Base-by-base conservation (phyloP, 2,888 invertebrate genomes). In the Apotomis betuletana region DNA sequence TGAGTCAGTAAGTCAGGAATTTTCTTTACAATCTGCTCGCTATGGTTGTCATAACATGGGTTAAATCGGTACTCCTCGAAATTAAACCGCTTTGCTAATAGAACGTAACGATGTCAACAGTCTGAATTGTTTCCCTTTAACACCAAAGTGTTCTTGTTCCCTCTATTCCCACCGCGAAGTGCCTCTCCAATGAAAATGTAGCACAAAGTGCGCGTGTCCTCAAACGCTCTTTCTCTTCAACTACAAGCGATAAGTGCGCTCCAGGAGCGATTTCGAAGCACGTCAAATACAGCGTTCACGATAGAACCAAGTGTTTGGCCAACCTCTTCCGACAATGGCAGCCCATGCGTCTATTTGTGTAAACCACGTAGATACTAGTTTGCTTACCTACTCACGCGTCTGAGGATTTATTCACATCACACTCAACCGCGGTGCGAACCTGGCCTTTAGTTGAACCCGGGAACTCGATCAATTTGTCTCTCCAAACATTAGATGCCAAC, bases 241-340 rank as follows among this genome's bases (percentile, higher is more conserved):
- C 77, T 77, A 79, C 79, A 75, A 67, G 68, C 67, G 77, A 74
- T 74, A 77, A 85, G 85, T 78, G 86, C 83, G 75, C 87, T 87
- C 78, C 79, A 80, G 79, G 83, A 80, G 85, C 87, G 85, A 87
- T 86, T 86, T 85, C 79, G 83, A 79, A 81, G 83, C 78, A 85
- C 81, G 80, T 85, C 88, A 87, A 84, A 88, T 85, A 87, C 84
- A 85, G 83, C 79, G 83, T 82, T 83, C 83, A 81, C 76, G 82
- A 78, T 75, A 82, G 81, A 78, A 76, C 77, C 77, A 78, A 86
- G 85, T 88, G 86, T 88, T 88, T 86, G 86, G 77, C 81, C 81
- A 87, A 85, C 87, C 86, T 85, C 84, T 79, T 82, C 81, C 82
- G 76, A 86, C 87, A 86, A 82, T 83, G 83, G 79, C 83, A 77